phyloP scores from a whole-genome alignment of 1,140 invertebrate species.

The Brachionus asplanchnoidis region DNA sequence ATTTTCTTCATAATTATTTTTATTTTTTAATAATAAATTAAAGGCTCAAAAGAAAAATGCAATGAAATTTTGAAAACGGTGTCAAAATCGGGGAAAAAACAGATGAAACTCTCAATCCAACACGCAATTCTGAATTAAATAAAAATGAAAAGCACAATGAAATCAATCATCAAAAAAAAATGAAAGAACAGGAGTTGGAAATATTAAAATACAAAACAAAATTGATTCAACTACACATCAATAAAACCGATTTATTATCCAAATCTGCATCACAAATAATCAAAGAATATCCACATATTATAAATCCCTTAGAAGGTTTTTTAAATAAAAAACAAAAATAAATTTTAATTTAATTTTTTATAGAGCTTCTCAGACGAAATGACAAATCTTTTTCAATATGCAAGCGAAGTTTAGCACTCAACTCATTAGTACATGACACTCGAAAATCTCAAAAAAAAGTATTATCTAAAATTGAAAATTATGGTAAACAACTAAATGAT shows the following conservation, averaged over 20 bases:
- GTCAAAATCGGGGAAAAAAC: too few species aligned
- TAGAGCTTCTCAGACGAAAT: background rate
- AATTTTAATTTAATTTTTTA: background rate
- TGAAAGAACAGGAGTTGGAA: background rate
- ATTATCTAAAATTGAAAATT: background rate
- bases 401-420: background rate
- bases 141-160: background rate
- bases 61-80: too few species aligned
- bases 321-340: background rate
- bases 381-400: background rate
- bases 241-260: background rate
- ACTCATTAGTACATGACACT: background rate
- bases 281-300: background rate
- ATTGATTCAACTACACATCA: background rate
- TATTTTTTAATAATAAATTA: background rate
- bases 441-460: background rate
- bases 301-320: background rate
- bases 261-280: background rate
- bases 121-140: background rate
- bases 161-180: background rate
- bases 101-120: background rate
- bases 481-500: background rate
- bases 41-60: background rate
- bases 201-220: background rate
- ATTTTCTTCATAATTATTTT: background rate